A percentile compares a stretch with the other conserved stretches of the same genome.
Conservation (phyloP, 2,113 vertebrate species). For the Vulpes vulpes region DNA sequence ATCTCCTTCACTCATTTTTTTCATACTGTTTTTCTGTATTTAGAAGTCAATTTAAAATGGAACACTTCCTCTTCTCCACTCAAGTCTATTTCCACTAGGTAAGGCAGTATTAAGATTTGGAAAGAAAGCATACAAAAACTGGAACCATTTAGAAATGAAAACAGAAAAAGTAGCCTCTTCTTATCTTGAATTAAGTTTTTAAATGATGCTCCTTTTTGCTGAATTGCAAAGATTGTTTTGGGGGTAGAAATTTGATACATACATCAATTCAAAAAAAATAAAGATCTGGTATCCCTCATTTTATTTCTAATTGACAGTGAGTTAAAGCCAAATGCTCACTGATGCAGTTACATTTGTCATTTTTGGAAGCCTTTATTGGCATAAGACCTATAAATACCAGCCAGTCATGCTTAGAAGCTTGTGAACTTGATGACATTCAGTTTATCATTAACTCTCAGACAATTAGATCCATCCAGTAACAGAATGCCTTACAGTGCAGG, state of each 20-base stretch:
- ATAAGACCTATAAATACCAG: constrained; percentile 84
- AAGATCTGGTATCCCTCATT: constrained; percentile 80
- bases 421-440: constrained; percentile 81
- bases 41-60: constrained; percentile 15
- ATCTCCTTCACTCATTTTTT: constrained; percentile 19
- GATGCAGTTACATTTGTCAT: constrained; percentile 84
- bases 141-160: constrained; percentile 66
- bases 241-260: background rate
- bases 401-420: constrained; percentile 83
- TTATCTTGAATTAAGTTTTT: background rate
- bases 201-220: constrained; percentile 54
- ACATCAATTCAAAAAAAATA: constrained; percentile 25
- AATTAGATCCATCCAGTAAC: constrained; percentile 71
- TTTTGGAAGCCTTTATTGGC: constrained; percentile 87
- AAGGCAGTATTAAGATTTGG: background rate
- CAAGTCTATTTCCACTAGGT: constrained; percentile 21
- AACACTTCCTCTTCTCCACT: background rate
- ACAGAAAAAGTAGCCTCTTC: background rate
- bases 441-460: constrained; percentile 81
- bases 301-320: constrained; percentile 82
- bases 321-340: constrained; percentile 81
- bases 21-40: constrained; percentile 9
- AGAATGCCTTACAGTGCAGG: constrained; percentile 67
- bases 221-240: background rate
- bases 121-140: constrained; percentile 51